Evolutionary conservation across 2,888 invertebrate genomes (phyloP).

Genomic region (Graphium colonna): DNA sequence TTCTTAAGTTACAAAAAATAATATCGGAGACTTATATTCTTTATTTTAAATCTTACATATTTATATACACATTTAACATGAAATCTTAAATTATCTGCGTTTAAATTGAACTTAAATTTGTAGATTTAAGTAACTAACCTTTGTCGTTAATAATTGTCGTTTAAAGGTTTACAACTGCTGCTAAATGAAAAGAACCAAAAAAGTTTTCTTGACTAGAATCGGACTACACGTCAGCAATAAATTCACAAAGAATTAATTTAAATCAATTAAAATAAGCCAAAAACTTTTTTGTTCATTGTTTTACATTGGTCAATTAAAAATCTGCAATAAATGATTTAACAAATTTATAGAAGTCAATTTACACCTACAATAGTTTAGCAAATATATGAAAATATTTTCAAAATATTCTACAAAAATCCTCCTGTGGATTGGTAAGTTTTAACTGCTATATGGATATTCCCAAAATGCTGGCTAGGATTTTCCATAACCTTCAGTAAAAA

Average conservation of each 20-base stretch:
- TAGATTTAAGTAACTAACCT: too few species aligned
- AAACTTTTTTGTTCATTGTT: background rate
- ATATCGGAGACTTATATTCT: background rate
- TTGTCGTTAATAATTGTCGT: too few species aligned
- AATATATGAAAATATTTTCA: background rate
- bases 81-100: background rate
- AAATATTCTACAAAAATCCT: background rate
- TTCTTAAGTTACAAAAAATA: background rate
- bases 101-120: background rate
- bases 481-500: too few species aligned
- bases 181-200: too few species aligned
- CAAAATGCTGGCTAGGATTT: too few species aligned
- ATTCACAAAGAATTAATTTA: background rate
- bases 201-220: slow-evolving; percentile 12
- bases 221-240: background rate
- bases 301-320: background rate
- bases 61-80: background rate
- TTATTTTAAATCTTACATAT: background rate
- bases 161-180: too few species aligned
- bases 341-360: background rate
- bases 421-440: too few species aligned
- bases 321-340: background rate
- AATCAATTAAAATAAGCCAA: too few species aligned
- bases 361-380: background rate
- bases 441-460: too few species aligned